phyloP scores from a whole-genome alignment of 2,797 vertebrate species.

The Mallotus villosus region DNA sequence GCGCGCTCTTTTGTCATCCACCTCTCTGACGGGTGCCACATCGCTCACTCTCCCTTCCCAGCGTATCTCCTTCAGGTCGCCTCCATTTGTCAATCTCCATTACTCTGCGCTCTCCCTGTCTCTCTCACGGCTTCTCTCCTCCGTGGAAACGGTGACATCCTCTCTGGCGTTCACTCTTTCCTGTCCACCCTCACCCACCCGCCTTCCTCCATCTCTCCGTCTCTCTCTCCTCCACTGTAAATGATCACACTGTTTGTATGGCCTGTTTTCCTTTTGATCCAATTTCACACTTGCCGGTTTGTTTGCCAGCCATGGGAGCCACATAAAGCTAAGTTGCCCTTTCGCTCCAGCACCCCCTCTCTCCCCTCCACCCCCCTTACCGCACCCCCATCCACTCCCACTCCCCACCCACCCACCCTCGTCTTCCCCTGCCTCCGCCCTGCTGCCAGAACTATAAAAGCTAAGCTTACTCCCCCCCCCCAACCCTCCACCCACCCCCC shows the following conservation, averaged over 20 bases:
- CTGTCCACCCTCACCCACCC: neutral
- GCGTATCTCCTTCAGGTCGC: constrained; percentile 16
- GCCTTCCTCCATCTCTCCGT: constrained; percentile 13
- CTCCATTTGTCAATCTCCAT: neutral
- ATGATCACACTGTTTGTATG: constrained; percentile 53
- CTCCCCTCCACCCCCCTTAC: neutral
- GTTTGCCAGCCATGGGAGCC: constrained; percentile 53
- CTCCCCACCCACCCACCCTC: constrained; percentile 2
- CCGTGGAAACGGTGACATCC: constrained; percentile 18
- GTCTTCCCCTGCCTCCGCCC: constrained; percentile 9
- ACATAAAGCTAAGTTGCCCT: constrained; percentile 37
- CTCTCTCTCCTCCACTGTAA: constrained; percentile 36
- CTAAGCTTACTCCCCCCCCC: constrained; percentile 23
- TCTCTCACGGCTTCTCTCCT: constrained; percentile 38
- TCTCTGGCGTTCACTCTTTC: neutral
- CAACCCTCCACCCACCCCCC: too few species aligned
- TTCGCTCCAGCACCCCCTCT: constrained; percentile 31
- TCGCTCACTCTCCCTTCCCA: constrained; percentile 5
- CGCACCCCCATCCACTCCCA: neutral
- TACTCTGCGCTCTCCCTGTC: constrained; percentile 16
- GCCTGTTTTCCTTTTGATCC: constrained; percentile 47
- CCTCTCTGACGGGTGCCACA: constrained; percentile 23
- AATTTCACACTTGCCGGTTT: constrained; percentile 57
- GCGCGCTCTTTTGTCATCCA: constrained; percentile 8
- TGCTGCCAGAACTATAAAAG: constrained; percentile 35